A percentile compares a stretch with the other conserved stretches of the same genome.
phyloP scores from a whole-genome alignment of 2,113 vertebrate genomes.

The Steatornis caripensis region DNA sequence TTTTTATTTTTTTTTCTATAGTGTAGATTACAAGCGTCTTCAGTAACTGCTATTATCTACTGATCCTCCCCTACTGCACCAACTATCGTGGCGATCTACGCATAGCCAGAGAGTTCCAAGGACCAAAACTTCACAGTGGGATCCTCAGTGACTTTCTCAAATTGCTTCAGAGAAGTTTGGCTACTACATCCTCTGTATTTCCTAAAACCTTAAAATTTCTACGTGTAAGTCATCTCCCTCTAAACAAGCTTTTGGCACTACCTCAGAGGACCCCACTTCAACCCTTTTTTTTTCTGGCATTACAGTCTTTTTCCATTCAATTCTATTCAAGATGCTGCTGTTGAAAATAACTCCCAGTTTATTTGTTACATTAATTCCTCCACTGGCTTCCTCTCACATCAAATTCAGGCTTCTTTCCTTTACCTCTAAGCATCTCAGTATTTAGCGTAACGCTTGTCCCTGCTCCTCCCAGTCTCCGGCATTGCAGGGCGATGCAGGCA shows the following conservation, averaged over 20 bases:
- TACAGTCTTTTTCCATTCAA: neutral
- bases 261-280: neutral
- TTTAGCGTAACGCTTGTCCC: neutral
- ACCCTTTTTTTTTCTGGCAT: neutral
- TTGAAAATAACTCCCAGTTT: neutral
- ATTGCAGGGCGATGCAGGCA: neutral
- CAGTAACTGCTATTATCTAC: neutral
- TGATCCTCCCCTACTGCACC: neutral
- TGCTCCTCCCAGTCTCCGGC: accelerated
- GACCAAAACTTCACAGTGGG: neutral
- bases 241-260: neutral
- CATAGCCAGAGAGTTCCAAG: neutral
- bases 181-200: neutral
- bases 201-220: neutral
- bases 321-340: neutral
- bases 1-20: neutral
- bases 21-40: neutral
- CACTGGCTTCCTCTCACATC: neutral
- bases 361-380: neutral
- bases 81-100: neutral
- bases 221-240: neutral
- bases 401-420: neutral
- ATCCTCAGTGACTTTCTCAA: neutral
- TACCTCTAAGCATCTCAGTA: neutral
- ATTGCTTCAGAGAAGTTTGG: neutral